Base-by-base conservation (phyloP, 2,888 invertebrate genomes). In the Spisula solida region DNA sequence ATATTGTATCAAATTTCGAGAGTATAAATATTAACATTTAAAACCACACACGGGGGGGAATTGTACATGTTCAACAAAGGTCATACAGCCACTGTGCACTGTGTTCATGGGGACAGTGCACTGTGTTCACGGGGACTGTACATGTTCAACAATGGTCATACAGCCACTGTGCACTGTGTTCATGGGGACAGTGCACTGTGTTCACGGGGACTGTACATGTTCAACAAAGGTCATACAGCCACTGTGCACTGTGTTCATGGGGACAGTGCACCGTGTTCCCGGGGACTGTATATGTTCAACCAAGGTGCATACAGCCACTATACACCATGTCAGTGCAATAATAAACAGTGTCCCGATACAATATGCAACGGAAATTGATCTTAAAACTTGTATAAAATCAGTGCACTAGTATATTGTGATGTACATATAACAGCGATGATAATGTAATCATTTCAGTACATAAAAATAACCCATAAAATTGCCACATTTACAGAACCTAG, bases 171-270 rank as follows among this genome's bases (percentile, higher is more conserved):
- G n/a, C n/a, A n/a, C n/a, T n/a, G n/a, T n/a, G n/a, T n/a, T n/a
- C n/a, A n/a, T n/a, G n/a, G n/a, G n/a, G n/a, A n/a, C n/a, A n/a
- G n/a, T n/a, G n/a, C n/a, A n/a, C n/a, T n/a, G n/a, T n/a, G n/a
- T n/a, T n/a, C n/a, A n/a, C n/a, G n/a, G 60, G 60, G 60, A 66
- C 60, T 66, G 60, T 66, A 66, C 25, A 66, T 66, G 25, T 25
- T n/a, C n/a, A n/a, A n/a, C n/a, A n/a, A n/a, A n/a, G n/a, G n/a
- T n/a, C n/a, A n/a, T n/a, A n/a, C n/a, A n/a, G n/a, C n/a, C n/a
- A n/a, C n/a, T n/a, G n/a, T n/a, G n/a, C n/a, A n/a, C n/a, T n/a
- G n/a, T n/a, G n/a, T n/a, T n/a, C n/a, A n/a, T n/a, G n/a, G n/a
- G n/a, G n/a, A n/a, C n/a, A n/a, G n/a, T n/a, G n/a, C n/a, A n/a